Percentiles rank a stretch among this genome's conserved stretches.
phyloP scores from a whole-genome alignment of 2,888 invertebrate species.

The Heteropelma amictum region DNA sequence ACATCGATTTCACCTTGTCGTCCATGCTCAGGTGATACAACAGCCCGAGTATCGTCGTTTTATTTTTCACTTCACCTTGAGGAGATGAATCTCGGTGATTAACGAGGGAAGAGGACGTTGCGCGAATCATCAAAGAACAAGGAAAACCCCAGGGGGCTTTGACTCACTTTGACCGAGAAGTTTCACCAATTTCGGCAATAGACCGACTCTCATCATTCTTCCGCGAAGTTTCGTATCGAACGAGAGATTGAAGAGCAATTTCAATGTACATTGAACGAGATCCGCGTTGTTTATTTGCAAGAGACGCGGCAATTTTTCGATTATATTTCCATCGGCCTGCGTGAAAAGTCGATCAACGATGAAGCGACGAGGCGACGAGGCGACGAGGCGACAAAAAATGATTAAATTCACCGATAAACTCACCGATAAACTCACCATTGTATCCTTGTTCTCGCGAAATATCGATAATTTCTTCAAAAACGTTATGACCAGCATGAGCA shows the following conservation, averaged over 20 bases:
- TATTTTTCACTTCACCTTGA: slow-evolving; percentile 87
- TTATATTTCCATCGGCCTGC: slow-evolving; percentile 85
- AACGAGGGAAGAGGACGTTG: not conserved
- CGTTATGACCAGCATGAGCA: slow-evolving; percentile 92
- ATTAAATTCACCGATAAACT: too few relatives aligned
- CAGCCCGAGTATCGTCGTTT: slow-evolving; percentile 87
- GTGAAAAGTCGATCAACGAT: too few relatives aligned
- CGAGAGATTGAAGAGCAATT: slow-evolving; percentile 95
- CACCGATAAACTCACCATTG: slow-evolving; percentile 85
- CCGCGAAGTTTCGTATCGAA: slow-evolving; percentile 93
- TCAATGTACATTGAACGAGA: slow-evolving; percentile 90
- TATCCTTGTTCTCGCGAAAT: slow-evolving; percentile 95
- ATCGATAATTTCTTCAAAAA: slow-evolving; percentile 97
- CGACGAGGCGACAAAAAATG: too few relatives aligned
- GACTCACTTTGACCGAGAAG: slow-evolving; percentile 84
- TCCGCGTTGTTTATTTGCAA: slow-evolving; percentile 83
- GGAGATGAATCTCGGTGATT: not conserved
- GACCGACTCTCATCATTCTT: slow-evolving; percentile 93
- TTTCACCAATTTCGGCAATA: slow-evolving; percentile 93
- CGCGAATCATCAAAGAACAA: not conserved
- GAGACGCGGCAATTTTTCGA: slow-evolving; percentile 90
- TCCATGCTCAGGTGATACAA: slow-evolving; percentile 97
- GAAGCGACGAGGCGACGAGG: too few relatives aligned
- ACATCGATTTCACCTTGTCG: slow-evolving; percentile 94
- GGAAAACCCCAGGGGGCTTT: not conserved